These are phyloP conservation scores for Tipula unca DNA, from an alignment of 2,888 invertebrate species.

Conservation along the genomic window DNA sequence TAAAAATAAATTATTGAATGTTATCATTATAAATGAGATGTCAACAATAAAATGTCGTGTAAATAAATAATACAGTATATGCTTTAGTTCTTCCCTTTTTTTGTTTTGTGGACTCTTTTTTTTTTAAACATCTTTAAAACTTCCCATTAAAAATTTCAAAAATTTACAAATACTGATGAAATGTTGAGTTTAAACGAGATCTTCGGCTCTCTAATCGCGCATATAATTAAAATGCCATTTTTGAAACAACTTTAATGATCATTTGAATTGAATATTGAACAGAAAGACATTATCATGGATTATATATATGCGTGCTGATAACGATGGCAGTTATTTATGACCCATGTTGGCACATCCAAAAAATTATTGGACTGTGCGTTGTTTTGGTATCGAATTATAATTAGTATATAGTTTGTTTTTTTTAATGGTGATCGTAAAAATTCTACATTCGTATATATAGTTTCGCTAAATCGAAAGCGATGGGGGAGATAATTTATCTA, in stretches of 20 bases:
- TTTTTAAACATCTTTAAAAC: too few species aligned
- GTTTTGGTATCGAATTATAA: not conserved
- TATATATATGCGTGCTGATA: not conserved
- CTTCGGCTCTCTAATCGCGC: not conserved
- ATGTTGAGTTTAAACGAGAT: not conserved
- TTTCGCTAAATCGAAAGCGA: not conserved
- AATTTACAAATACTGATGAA: not conserved
- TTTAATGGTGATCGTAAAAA: not conserved
- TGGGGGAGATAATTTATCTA: not conserved
- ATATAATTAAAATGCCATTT: not conserved
- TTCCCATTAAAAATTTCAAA: too few species aligned
- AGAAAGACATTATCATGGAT: not conserved
- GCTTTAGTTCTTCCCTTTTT: not conserved
- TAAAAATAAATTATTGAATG: constrained; percentile 8
- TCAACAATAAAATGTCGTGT: constrained; percentile 8
- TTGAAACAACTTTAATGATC: not conserved
- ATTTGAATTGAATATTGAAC: not conserved
- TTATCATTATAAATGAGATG: constrained; percentile 14
- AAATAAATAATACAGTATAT: constrained; percentile 2
- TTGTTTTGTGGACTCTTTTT: too few species aligned
- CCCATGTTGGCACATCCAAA: not conserved
- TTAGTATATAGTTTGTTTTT: too few species aligned
- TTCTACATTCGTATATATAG: not conserved
- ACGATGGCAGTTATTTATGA: not conserved
- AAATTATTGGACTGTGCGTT: not conserved